phyloP scores from a whole-genome alignment of 2,888 invertebrate genomes.

The Aplocera efformata region DNA sequence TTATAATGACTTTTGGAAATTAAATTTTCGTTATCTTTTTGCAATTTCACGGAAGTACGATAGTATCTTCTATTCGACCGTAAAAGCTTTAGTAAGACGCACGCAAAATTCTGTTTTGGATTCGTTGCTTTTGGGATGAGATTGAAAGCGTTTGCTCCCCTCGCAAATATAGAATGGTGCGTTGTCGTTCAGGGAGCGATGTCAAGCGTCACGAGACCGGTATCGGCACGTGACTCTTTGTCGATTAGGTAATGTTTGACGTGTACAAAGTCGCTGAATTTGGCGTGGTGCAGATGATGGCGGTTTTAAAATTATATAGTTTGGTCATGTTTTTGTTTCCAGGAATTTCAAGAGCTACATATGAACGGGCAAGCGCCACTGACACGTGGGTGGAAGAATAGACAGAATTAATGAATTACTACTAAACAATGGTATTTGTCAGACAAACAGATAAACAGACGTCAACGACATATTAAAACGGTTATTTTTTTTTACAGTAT shows the following conservation, averaged over 20 bases:
- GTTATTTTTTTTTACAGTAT: too few relatives aligned
- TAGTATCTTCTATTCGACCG: constrained; percentile 30
- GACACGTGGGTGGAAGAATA: too few relatives aligned
- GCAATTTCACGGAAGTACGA: constrained; percentile 25
- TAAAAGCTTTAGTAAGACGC: constrained; percentile 32
- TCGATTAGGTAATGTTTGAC: constrained; percentile 53
- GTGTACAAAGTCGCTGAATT: constrained; percentile 50
- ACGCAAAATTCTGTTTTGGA: background rate
- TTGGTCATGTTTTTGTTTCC: too few relatives aligned
- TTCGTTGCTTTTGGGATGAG: too few relatives aligned
- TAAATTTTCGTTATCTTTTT: constrained; percentile 30
- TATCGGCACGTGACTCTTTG: constrained; percentile 60
- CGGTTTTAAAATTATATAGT: constrained; percentile 15
- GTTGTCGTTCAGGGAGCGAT: constrained; percentile 32
- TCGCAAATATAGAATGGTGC: constrained; percentile 41
- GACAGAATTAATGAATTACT: too few relatives aligned
- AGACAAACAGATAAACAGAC: too few relatives aligned
- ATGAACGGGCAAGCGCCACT: too few relatives aligned
- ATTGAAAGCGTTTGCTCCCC: background rate
- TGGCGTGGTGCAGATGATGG: constrained; percentile 25
- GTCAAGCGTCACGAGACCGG: constrained; percentile 55
- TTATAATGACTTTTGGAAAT: constrained; percentile 30
- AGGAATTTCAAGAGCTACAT: too few relatives aligned
- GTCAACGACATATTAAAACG: too few relatives aligned
- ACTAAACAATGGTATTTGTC: too few relatives aligned